Conservation (phyloP, 37 sponge, comb jelly and placozoan genomes). For the Halisarca cf. caerulea region DNA sequence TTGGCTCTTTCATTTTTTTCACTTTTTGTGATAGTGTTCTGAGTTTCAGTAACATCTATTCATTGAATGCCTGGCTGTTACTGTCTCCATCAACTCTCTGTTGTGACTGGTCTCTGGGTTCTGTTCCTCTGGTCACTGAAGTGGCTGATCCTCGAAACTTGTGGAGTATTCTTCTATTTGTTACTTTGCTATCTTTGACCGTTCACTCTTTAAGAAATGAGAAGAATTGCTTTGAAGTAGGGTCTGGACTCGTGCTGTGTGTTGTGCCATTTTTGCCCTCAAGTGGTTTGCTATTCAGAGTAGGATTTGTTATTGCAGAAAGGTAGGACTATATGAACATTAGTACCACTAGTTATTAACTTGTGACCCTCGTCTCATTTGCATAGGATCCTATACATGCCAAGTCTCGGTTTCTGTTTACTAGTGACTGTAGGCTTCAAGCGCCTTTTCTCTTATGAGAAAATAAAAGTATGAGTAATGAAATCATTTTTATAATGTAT, state of each 20-base stretch:
- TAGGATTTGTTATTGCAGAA: slow-evolving; percentile 91
- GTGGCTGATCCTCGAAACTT: slow-evolving; percentile 62
- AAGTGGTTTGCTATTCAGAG: slow-evolving; percentile 72
- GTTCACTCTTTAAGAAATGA: slow-evolving; percentile 29
- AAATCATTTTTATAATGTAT: too few species aligned
- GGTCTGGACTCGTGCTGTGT: slow-evolving; percentile 57
- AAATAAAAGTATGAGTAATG: neutral
- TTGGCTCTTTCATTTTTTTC: neutral
- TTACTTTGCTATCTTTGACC: slow-evolving; percentile 7
- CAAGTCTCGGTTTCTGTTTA: slow-evolving; percentile 81
- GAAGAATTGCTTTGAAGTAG: slow-evolving; percentile 55
- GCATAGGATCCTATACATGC: slow-evolving; percentile 82
- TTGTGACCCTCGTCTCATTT: neutral
- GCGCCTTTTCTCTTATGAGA: slow-evolving; percentile 14
- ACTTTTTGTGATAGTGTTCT: slow-evolving; percentile 40
- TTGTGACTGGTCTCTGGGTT: slow-evolving; percentile 93
- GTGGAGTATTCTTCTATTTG: slow-evolving; percentile 53
- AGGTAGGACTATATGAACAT: slow-evolving; percentile 33
- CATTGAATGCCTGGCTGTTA: slow-evolving; percentile 77
- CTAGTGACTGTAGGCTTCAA: slow-evolving; percentile 64
- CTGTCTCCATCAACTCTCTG: slow-evolving; percentile 79
- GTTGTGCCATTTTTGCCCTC: slow-evolving; percentile 85
- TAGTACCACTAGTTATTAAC: neutral
- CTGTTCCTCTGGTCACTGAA: slow-evolving; percentile 65
- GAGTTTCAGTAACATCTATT: slow-evolving; percentile 86